Evolutionary conservation across 30 jellyfish, hydroid and myxozoan genomes (phyloP).

Genomic region (Cassiopea xamachana): DNA sequence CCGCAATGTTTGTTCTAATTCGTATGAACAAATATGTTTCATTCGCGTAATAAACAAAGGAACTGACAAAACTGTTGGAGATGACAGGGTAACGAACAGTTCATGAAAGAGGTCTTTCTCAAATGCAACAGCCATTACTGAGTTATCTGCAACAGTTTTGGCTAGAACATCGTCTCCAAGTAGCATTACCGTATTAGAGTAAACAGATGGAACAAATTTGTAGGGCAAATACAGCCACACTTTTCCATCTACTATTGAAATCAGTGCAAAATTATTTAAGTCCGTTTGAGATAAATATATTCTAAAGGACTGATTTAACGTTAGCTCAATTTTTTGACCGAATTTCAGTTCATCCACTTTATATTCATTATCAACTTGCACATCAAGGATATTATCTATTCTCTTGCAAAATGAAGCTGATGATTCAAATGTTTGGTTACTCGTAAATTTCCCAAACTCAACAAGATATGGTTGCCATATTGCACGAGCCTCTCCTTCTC

Average conservation of each 20-base stretch:
- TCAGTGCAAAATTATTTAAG: conserved; percentile 6
- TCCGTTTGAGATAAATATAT: conserved; percentile 7
- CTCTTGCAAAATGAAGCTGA: not conserved
- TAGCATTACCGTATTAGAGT: not conserved
- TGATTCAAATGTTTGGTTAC: conserved; percentile 27
- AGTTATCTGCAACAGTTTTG: conserved; percentile 3
- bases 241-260: not conserved
- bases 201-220: not conserved
- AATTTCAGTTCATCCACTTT: not conserved
- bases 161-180: not conserved
- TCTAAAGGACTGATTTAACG: not conserved
- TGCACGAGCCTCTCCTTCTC: not conserved
- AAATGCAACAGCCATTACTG: conserved; percentile 49
- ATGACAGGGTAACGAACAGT: conserved; percentile 23
- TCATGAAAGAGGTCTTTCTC: not conserved
- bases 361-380: not conserved
- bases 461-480: conserved; percentile 4
- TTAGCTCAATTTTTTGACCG: not conserved
- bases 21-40: conserved; percentile 13
- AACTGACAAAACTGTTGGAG: conserved; percentile 52
- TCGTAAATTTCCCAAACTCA: conserved; percentile 35
- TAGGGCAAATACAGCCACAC: not conserved
- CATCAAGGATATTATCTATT: not conserved
- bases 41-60: conserved; percentile 51
- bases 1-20: not conserved